Conservation (phyloP, 30 jellyfish, hydroid and myxozoan species). For the Nemopilema nomurai region DNA sequence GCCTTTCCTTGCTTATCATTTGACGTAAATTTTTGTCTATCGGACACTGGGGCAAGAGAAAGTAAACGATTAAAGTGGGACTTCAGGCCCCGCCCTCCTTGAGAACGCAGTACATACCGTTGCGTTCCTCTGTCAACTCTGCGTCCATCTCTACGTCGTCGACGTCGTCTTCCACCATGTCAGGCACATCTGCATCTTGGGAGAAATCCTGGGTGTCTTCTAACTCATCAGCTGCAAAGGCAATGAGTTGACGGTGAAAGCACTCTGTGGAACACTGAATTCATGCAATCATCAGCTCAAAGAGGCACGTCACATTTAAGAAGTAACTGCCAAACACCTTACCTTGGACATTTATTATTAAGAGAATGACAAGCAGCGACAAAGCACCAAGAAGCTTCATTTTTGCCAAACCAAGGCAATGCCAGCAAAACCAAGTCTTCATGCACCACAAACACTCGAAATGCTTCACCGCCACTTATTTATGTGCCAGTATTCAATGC, state of each 20-base stretch:
- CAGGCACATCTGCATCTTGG: background rate
- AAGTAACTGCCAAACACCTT: background rate
- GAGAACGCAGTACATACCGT: background rate
- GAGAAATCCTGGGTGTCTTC: background rate
- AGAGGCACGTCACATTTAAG: background rate
- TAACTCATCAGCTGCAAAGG: background rate
- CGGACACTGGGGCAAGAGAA: no score
- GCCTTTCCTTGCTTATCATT: no score
- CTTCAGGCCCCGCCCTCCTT: background rate
- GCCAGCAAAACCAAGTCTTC: no score
- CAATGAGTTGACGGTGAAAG: background rate
- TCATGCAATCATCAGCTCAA: background rate
- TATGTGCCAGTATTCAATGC: no score
- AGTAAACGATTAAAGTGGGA: background rate
- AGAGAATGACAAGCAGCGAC: background rate
- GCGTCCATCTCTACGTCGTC: background rate
- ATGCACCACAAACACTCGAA: no score
- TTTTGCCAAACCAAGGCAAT: no score
- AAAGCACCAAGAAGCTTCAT: background rate
- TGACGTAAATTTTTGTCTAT: no score
- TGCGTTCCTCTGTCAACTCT: background rate
- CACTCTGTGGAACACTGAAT: background rate
- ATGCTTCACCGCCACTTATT: no score
- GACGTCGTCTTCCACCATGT: background rate
- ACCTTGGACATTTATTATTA: background rate